Evolutionary conservation across 2,797 vertebrate species (phyloP).

Genomic region (Uromys caudimaculatus): DNA sequence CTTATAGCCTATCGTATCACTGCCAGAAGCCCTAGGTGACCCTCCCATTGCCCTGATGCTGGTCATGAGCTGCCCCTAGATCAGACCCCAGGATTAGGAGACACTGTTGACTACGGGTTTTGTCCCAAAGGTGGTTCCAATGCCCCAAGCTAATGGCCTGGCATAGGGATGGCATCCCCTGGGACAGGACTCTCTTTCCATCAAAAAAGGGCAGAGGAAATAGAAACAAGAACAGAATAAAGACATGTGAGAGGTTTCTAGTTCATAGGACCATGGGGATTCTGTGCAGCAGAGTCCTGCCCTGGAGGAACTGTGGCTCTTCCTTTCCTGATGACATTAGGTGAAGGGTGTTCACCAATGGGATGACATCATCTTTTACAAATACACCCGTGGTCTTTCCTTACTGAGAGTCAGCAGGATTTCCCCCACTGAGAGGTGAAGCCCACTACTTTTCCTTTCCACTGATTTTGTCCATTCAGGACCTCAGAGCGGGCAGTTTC

Average conservation of each 20-base stretch:
- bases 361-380: neutral
- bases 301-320: neutral
- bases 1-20: neutral
- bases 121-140: neutral
- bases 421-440: neutral
- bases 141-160: neutral
- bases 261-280: neutral
- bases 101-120: neutral
- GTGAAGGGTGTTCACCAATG: neutral
- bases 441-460: neutral
- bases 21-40: neutral
- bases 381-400: neutral
- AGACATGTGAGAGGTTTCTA: neutral
- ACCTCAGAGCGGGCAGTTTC: neutral
- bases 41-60: neutral
- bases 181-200: neutral
- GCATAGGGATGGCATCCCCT: neutral
- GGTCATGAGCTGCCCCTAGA: neutral
- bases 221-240: neutral
- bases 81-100: neutral
- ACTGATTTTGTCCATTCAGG: neutral
- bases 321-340: neutral
- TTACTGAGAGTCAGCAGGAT: neutral
- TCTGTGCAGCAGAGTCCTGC: neutral
- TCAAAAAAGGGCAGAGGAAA: neutral